Conservation (phyloP, 2,888 invertebrate genomes). For the Oscheius sp. region DNA sequence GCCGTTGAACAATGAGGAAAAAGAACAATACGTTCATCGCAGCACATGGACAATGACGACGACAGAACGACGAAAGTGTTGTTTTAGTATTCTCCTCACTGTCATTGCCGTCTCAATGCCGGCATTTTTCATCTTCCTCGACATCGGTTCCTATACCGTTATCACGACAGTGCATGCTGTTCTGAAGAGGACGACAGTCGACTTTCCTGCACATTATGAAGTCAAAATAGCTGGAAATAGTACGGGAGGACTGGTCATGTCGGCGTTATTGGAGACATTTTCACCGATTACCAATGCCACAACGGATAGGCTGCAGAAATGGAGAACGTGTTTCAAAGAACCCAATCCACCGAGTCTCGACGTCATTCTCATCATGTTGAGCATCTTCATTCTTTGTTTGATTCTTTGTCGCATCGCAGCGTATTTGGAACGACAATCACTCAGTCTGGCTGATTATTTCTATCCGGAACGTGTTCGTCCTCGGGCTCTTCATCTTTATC, state of each 20-base stretch:
- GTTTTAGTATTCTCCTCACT: slow-evolving; percentile 42
- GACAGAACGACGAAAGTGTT: slow-evolving; percentile 39
- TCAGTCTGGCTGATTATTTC: slow-evolving; percentile 56
- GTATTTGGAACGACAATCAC: slow-evolving; percentile 47
- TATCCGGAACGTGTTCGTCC: slow-evolving; percentile 53
- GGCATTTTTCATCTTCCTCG: slow-evolving; percentile 47
- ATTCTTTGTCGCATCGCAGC: slow-evolving; percentile 50
- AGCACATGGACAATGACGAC: slow-evolving; percentile 42
- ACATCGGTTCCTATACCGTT: slow-evolving; percentile 33
- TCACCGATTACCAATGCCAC: slow-evolving; percentile 52
- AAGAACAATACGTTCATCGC: slow-evolving; percentile 43
- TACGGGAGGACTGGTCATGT: slow-evolving; percentile 42
- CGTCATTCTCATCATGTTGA: slow-evolving; percentile 48
- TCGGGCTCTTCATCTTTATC: slow-evolving; percentile 56
- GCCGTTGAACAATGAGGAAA: slow-evolving; percentile 52
- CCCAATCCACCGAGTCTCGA: slow-evolving; percentile 59
- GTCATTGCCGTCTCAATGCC: slow-evolving; percentile 47
- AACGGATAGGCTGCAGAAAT: slow-evolving; percentile 43
- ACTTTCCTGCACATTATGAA: slow-evolving; percentile 47
- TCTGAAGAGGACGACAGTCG: slow-evolving; percentile 40
- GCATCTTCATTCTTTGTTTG: slow-evolving; percentile 44
- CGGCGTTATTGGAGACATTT: slow-evolving; percentile 48
- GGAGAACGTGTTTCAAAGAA: slow-evolving; percentile 58
- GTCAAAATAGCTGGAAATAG: slow-evolving; percentile 48
- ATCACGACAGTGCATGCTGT: slow-evolving; percentile 37